Evolutionary conservation across 2,113 vertebrate species (phyloP).

Genomic region (Siphamia tubifer): DNA sequence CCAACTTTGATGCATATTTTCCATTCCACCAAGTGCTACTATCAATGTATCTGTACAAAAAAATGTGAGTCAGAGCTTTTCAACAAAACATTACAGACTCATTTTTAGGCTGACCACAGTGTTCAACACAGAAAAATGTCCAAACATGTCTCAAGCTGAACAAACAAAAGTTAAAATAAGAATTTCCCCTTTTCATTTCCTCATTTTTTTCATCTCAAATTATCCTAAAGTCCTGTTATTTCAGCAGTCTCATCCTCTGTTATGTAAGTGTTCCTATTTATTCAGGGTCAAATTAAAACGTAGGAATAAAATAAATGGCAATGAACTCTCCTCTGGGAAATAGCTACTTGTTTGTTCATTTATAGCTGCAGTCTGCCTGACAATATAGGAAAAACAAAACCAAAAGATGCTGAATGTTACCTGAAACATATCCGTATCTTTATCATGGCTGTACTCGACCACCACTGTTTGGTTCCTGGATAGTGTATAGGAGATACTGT

Average conservation of each 20-base stretch:
- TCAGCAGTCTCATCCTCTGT: neutral
- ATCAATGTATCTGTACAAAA: neutral
- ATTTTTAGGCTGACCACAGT: neutral
- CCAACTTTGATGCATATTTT: neutral
- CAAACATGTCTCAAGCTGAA: neutral
- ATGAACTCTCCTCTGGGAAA: conserved; percentile 5
- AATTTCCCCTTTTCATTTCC: conserved; percentile 49
- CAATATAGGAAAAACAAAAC: neutral
- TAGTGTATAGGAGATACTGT: conserved; percentile 96
- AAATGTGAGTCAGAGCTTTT: neutral
- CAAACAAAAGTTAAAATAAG: conserved; percentile 8
- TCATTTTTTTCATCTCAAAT: neutral
- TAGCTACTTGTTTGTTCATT: neutral
- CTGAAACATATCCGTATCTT: conserved; percentile 99
- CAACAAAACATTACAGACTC: neutral
- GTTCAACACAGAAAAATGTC: neutral
- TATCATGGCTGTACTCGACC: conserved; percentile 96
- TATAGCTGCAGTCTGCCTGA: conserved; percentile 12
- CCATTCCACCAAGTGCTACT: neutral
- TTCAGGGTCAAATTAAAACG: conserved; percentile 3
- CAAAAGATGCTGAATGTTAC: conserved; percentile 74
- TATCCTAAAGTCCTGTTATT: neutral
- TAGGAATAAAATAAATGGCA: neutral
- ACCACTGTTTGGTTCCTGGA: conserved; percentile 97
- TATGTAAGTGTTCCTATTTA: neutral